These are phyloP conservation scores for Euschistus heros DNA, from an alignment of 1,140 invertebrate species.

Conservation along the genomic window DNA sequence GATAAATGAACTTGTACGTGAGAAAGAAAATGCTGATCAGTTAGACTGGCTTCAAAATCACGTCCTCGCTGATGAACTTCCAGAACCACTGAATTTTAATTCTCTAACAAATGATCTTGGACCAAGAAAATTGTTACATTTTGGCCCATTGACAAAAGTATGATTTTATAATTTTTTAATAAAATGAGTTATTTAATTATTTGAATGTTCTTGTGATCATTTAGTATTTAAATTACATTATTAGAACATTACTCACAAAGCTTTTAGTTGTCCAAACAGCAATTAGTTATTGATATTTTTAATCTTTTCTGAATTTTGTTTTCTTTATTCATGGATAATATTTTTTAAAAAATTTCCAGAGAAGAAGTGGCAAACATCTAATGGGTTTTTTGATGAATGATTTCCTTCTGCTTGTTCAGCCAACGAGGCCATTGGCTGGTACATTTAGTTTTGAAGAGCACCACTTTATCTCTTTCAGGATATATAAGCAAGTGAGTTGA, in stretches of 20 bases:
- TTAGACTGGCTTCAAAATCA: slow-evolving; percentile 67
- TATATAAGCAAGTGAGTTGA: slow-evolving; percentile 56
- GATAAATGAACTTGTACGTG: slow-evolving; percentile 70
- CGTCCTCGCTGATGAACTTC: slow-evolving; percentile 53
- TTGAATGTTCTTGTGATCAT: too few species aligned
- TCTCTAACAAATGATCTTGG: slow-evolving; percentile 68
- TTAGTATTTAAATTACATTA: too few species aligned
- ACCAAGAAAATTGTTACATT: slow-evolving; percentile 59
- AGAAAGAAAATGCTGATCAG: slow-evolving; percentile 69
- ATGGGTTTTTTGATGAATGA: slow-evolving; percentile 72
- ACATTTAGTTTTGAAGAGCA: slow-evolving; percentile 58
- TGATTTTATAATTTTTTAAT: too few species aligned
- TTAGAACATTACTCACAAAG: too few species aligned
- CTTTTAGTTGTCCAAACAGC: too few species aligned
- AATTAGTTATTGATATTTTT: too few species aligned
- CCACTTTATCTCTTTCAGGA: slow-evolving; percentile 51
- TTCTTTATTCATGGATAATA: too few species aligned
- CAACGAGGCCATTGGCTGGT: slow-evolving; percentile 40
- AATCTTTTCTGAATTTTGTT: too few species aligned
- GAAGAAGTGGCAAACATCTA: slow-evolving; percentile 69
- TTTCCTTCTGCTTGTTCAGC: slow-evolving; percentile 60
- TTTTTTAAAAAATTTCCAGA: slow-evolving; percentile 36
- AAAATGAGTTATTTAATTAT: too few species aligned
- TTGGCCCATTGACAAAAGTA: slow-evolving; percentile 61
- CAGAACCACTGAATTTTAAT: slow-evolving; percentile 63